Base-by-base conservation (phyloP, 2,797 vertebrate species). In the Fistularia commersonii region DNA sequence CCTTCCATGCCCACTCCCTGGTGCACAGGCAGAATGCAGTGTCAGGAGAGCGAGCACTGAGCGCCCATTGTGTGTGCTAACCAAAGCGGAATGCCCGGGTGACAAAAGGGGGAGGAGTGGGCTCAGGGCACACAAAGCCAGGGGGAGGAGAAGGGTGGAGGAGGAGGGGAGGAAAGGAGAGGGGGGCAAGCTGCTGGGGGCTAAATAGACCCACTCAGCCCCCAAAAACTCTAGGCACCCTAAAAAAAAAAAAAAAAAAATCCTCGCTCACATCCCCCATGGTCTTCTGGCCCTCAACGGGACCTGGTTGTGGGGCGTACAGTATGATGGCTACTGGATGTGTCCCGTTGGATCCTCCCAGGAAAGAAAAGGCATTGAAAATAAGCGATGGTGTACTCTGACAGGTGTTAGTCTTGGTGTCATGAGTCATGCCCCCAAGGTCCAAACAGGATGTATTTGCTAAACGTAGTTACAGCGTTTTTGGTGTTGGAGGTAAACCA, bases 71-170 rank as follows among this genome's bases (percentile, higher is more conserved):
- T 98, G 90, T 91, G 93, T 96, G 93, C 90, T 93, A 97, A 97
- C 93, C 93, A 96, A 98, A 95, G 96, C 95, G 94, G 94, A 95
- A 96, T 97, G 93, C 91, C 89, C 91, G 90, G 90, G 95, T 93
- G 94, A 94, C 93, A 95, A 94, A 94, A 95, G 91, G 91, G 92
- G 95, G 94, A 92, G 94, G 94, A 89, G 89, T 87, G 69, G 92
- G 89, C 90, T 90, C 87, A 87, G 87, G 80, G 70, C 32, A 71
- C 90, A 96, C 93, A 96, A 96, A 95, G 92, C 83, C 89, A 33
- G 76, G 87, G 90, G 92, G 92, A 90, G 91, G 93, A 91, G 86
- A 81, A 68, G 83, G 73, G 54, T 69, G 73, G 63, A 64, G 73
- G 59, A 60, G 73, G 57, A 51, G 66, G 67, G 46, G 45, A 48